Conservation (phyloP, 1,140 invertebrate genomes). For the Protaetia brevitarsis region DNA sequence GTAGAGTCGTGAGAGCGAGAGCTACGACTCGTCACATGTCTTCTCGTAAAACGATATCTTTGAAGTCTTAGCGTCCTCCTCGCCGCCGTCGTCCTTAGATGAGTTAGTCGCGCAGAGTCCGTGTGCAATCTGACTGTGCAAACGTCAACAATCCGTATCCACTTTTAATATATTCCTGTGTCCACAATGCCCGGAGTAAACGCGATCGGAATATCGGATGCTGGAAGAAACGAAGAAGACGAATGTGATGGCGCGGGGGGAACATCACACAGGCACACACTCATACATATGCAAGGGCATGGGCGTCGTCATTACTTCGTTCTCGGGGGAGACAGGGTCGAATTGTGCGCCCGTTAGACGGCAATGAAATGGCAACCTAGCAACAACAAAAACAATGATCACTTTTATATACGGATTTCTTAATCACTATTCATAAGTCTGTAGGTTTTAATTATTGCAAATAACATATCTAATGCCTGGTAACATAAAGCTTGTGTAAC, state of each 20-base stretch:
- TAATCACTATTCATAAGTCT: no score
- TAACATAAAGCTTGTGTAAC: no score
- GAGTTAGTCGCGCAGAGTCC: constrained; percentile 13
- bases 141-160: constrained; percentile 47
- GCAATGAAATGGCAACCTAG: no score
- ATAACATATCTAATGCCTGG: no score
- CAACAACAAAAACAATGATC: no score
- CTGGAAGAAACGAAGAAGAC: constrained; percentile 26
- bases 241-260: constrained; percentile 8
- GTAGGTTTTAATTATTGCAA: no score
- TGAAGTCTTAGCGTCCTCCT: constrained; percentile 5
- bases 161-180: constrained; percentile 49
- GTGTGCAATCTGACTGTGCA: constrained; percentile 36
- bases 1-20: not conserved
- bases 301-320: not conserved
- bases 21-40: constrained; percentile 6
- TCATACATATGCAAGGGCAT: not conserved
- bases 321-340: not conserved
- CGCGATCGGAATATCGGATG: constrained; percentile 47
- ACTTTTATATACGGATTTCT: no score
- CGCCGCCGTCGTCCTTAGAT: constrained; percentile 6
- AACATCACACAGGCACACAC: not conserved
- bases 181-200: constrained; percentile 45
- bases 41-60: constrained; percentile 19
- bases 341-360: no score